Percentiles rank a stretch among this genome's conserved stretches.
Conservation (phyloP, 2,113 vertebrate species). For the Capreolus pygargus region DNA sequence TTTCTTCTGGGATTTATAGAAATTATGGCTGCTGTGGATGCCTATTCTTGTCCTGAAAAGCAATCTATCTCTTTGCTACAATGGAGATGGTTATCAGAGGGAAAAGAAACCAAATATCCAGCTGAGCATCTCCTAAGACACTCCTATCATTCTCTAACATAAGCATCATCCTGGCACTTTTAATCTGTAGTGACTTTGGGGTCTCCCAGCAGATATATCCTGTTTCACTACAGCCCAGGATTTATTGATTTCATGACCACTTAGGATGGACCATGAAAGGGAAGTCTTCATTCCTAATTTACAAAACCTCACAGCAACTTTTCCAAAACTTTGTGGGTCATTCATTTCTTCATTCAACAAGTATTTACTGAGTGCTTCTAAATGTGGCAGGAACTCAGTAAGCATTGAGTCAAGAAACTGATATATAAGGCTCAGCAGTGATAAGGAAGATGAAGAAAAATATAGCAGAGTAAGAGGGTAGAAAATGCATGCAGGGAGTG, state of each 20-base stretch:
- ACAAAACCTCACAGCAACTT: background rate
- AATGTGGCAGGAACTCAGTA: background rate
- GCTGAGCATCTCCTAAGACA: background rate
- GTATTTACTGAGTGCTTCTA: background rate
- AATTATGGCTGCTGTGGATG: background rate
- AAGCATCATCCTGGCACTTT: background rate
- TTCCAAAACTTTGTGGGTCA: background rate
- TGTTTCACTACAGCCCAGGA: background rate
- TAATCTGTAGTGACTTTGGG: background rate
- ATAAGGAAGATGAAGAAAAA: background rate
- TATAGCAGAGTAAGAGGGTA: background rate
- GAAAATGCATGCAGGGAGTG: background rate
- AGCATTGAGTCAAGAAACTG: background rate
- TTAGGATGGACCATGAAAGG: background rate
- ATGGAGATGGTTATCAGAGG: background rate
- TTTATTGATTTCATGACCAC: background rate
- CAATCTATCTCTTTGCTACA: background rate
- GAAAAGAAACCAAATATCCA: background rate
- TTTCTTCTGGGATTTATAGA: background rate
- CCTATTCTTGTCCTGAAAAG: background rate
- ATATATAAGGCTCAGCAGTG: background rate
- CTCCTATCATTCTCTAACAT: background rate
- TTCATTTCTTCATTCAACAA: background rate
- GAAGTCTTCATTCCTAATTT: background rate
- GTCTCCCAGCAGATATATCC: background rate